Percentiles rank a stretch among this genome's conserved stretches.
Evolutionary conservation across 2,888 invertebrate species (phyloP).

Genomic region (Agrotis segetum): DNA sequence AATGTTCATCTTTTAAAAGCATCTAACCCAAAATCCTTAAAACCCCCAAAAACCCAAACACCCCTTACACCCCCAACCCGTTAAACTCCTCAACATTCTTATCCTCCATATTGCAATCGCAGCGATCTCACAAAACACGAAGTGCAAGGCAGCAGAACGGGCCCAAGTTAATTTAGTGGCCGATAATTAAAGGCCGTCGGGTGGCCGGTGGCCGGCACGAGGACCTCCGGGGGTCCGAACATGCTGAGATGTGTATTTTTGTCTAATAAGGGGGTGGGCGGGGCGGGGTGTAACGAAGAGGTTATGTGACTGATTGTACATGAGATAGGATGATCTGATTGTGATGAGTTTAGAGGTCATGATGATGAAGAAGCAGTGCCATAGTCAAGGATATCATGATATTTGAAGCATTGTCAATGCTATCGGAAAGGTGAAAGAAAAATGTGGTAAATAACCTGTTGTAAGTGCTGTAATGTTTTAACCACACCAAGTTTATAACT

Average conservation of each 20-base stretch:
- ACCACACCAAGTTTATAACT: too few species aligned
- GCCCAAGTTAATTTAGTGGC: constrained; percentile 78
- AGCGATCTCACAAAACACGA: constrained; percentile 72
- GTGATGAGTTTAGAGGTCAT: not conserved
- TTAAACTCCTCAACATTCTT: constrained; percentile 61
- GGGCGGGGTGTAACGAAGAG: constrained; percentile 10
- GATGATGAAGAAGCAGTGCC: not conserved
- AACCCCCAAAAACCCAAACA: not conserved
- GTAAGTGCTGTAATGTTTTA: too few species aligned
- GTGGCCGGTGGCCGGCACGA: constrained; percentile 57
- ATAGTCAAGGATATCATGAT: too few species aligned
- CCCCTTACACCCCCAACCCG: constrained; percentile 16
- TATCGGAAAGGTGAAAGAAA: too few species aligned
- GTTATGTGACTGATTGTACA: constrained; percentile 39
- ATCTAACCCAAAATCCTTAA: not conserved
- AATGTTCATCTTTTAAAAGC: not conserved
- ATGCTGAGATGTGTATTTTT: constrained; percentile 85
- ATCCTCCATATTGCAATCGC: constrained; percentile 61
- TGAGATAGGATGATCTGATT: constrained; percentile 11
- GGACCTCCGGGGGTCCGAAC: constrained; percentile 70
- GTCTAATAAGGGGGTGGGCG: constrained; percentile 74
- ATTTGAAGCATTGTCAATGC: too few species aligned
- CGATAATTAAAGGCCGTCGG: constrained; percentile 76
- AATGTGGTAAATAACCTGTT: too few species aligned
- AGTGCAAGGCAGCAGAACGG: constrained; percentile 75